A percentile compares a stretch with the other conserved stretches of the same genome.
phyloP scores from a whole-genome alignment of 2,113 vertebrate genomes.

The Zingel zingel region DNA sequence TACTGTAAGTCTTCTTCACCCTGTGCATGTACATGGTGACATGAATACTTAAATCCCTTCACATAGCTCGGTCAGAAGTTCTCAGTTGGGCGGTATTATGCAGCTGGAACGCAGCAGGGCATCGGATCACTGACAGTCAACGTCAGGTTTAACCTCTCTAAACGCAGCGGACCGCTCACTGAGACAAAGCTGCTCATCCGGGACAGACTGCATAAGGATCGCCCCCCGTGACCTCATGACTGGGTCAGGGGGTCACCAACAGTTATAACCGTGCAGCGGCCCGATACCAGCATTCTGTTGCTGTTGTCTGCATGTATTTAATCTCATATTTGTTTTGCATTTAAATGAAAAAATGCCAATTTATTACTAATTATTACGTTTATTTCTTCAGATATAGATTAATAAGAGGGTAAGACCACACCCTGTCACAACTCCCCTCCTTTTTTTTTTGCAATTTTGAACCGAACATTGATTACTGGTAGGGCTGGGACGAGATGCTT shows the following conservation, averaged over 20 bases:
- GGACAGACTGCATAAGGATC: neutral
- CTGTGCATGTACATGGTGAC: neutral
- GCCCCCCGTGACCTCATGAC: neutral
- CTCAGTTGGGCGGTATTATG: neutral
- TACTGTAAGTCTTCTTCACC: too few relatives aligned
- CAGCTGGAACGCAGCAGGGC: neutral
- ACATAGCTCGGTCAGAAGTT: neutral
- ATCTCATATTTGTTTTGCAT: neutral
- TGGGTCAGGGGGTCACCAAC: conserved; percentile 15
- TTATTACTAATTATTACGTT: neutral
- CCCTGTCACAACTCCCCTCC: too few relatives aligned
- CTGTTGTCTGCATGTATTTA: neutral
- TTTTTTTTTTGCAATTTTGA: too few relatives aligned
- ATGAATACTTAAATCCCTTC: neutral
- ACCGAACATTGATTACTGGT: too few relatives aligned
- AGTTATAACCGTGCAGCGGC: neutral
- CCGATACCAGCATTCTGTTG: neutral
- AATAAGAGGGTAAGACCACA: too few relatives aligned
- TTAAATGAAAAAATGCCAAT: too few relatives aligned
- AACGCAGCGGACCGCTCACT: conserved; percentile 10
- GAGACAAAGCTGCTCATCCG: conserved; percentile 31
- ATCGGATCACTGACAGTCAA: conserved; percentile 27
- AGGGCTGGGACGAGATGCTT: too few relatives aligned
- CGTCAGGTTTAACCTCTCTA: conserved; percentile 12
- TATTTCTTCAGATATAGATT: neutral